Evolutionary conservation across 2,797 vertebrate genomes (phyloP).

Genomic region (Pteronotus mesoamericanus): DNA sequence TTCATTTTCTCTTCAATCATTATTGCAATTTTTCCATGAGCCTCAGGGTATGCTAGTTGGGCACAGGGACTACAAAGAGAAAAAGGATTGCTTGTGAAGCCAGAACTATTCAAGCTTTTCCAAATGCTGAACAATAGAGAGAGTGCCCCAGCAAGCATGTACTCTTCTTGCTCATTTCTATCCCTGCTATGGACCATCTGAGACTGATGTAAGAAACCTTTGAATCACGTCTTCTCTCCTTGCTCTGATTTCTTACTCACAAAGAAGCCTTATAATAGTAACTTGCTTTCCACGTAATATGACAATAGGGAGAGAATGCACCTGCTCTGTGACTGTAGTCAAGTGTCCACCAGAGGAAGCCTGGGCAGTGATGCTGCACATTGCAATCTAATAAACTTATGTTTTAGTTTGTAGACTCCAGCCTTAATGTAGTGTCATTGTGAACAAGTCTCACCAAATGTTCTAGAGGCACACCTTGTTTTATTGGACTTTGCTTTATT

Average conservation of each 20-base stretch:
- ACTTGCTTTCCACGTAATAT: conserved; percentile 1
- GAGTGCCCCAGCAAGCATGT: background rate
- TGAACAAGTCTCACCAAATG: background rate
- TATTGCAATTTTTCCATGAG: conserved; percentile 29
- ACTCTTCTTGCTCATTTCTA: background rate
- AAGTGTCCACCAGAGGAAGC: background rate
- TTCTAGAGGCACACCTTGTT: background rate
- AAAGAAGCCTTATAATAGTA: background rate
- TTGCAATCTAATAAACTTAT: background rate
- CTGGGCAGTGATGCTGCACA: background rate
- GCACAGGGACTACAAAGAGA: background rate
- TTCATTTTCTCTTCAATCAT: conserved; percentile 11
- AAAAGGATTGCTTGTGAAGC: background rate
- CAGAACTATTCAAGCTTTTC: conserved; percentile 12
- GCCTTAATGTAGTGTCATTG: background rate
- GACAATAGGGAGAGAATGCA: background rate
- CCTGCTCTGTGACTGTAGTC: background rate
- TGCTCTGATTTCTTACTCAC: background rate
- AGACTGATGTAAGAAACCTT: conserved; percentile 24
- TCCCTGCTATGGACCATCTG: conserved; percentile 18
- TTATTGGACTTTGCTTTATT: background rate
- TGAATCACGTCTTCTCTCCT: background rate
- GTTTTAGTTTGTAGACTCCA: background rate
- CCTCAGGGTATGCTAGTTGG: background rate
- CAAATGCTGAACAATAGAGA: conserved; percentile 43